Conservation (phyloP, 2,888 invertebrate genomes). For the Scaptomyza caliginosa region DNA sequence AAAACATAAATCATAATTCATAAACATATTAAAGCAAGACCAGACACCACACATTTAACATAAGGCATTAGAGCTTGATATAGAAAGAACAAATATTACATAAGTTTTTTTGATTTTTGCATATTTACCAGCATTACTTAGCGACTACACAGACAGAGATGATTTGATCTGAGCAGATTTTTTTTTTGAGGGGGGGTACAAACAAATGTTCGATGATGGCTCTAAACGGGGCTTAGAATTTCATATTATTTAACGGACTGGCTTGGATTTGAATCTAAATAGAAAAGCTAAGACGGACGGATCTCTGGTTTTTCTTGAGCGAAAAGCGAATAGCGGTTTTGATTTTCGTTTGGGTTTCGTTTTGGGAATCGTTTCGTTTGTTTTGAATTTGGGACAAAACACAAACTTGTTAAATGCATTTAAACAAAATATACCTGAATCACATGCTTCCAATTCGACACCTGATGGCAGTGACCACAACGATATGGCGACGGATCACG, state of each 20-base stretch:
- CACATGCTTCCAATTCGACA: constrained; percentile 94
- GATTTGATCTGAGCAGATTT: constrained; percentile 27
- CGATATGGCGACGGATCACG: constrained; percentile 87
- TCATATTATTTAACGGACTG: constrained; percentile 3
- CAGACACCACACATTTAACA: constrained; percentile 71
- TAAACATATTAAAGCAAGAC: constrained; percentile 57
- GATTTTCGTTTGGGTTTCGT: constrained; percentile 23
- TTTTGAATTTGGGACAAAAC: constrained; percentile 66
- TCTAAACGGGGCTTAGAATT: neutral
- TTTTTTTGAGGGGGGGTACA: too few species aligned
- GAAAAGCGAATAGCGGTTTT: constrained; percentile 12
- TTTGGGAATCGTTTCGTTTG: constrained; percentile 36
- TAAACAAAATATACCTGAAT: constrained; percentile 88
- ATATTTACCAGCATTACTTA: constrained; percentile 76
- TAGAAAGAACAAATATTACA: constrained; percentile 15
- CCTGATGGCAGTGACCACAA: constrained; percentile 92
- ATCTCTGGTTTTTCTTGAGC: constrained; percentile 1
- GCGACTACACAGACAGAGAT: constrained; percentile 60
- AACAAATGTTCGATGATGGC: constrained; percentile 9
- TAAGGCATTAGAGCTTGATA: constrained; percentile 21
- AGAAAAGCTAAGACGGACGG: constrained; percentile 2
- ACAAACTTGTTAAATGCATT: constrained; percentile 65
- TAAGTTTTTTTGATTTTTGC: constrained; percentile 44
- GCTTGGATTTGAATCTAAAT: neutral
- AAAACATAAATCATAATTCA: constrained; percentile 38